Evolutionary conservation across 2,113 vertebrate genomes (phyloP), one percentile per base, ranked within the genome.

Genomic region (Perccottus glenii): DNA sequence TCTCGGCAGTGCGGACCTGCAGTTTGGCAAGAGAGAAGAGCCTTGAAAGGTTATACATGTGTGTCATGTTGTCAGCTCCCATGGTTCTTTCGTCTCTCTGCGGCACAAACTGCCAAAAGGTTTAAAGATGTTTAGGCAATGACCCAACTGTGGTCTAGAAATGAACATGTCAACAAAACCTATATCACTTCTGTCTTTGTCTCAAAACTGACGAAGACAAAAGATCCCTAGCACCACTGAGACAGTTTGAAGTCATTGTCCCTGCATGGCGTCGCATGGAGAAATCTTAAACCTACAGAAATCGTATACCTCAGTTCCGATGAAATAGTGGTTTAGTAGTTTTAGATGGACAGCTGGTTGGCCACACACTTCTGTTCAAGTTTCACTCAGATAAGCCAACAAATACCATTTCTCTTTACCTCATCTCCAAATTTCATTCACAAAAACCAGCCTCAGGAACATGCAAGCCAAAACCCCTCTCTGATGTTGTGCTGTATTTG

Each of bases 401-500:
- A 38, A 43, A 5, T 36, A 47, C 11, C 63, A 70, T 49, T 44
- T 10, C 36, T 19, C 27, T 56, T 52, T 48, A 69, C 40, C 63
- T 70, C 57, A 8, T 27, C 46, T 19, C 36, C 12, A 43, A 43
- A 59, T 62, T 83, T 73, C 75, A 87, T 87, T 88, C 79, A 89
- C 56, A 87, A 84, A 81, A 77, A 12, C 55, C 64, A 35, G 32
- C 64, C 51, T 48, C n/a, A 32, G 59, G 12, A 64, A n/a, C 57
- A 14, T 44, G 15, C 46, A 33, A 52, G 64, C 72, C 67, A 60
- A 65, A 71, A 16, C 36, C n/a, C 63, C 60, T 69, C 67, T 60
- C 73, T 59, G 69, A 75, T 48, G 53, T 82, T 87, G 81, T 90
- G 87, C 86, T 90, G 90, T 61, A 81, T 87, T 79, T 80, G 90